These are phyloP conservation scores for Metalampra italica DNA, from an alignment of 2,888 invertebrate species.

Conservation along the genomic window DNA sequence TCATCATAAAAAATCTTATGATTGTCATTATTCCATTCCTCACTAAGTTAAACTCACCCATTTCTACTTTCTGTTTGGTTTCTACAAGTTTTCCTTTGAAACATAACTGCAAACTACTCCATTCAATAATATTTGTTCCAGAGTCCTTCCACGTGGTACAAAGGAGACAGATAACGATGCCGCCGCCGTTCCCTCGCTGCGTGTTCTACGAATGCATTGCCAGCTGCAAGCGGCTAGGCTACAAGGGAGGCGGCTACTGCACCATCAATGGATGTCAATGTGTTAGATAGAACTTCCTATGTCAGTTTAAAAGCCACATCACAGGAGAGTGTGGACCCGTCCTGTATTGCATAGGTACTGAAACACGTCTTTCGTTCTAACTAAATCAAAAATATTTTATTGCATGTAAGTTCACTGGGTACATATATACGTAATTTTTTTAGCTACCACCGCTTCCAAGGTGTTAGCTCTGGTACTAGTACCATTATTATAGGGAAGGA, in stretches of 20 bases:
- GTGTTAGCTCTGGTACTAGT: no score
- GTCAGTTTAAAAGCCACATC: not conserved
- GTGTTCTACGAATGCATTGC: constrained; percentile 54
- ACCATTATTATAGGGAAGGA: no score
- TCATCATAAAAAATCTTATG: no score
- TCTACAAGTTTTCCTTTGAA: not conserved
- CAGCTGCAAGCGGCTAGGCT: constrained; percentile 37
- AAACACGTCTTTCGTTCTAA: no score
- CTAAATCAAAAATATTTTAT: no score
- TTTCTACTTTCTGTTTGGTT: not conserved
- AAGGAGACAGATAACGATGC: not conserved
- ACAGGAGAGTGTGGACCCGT: not conserved
- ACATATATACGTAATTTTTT: no score
- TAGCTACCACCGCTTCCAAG: no score
- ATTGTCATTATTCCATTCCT: no score
- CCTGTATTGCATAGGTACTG: no score
- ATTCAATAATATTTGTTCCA: constrained; percentile 2
- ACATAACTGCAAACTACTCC: constrained; percentile 2
- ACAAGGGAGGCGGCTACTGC: constrained; percentile 46
- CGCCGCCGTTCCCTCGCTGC: constrained; percentile 27
- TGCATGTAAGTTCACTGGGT: no score
- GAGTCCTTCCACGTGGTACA: not conserved
- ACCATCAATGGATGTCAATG: constrained; percentile 56
- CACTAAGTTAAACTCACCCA: no score
- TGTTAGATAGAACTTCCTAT: constrained; percentile 20